These are phyloP conservation scores for Gallinago nigripennis DNA, from an alignment of 2,797 vertebrate genomes.

Conservation along the genomic window DNA sequence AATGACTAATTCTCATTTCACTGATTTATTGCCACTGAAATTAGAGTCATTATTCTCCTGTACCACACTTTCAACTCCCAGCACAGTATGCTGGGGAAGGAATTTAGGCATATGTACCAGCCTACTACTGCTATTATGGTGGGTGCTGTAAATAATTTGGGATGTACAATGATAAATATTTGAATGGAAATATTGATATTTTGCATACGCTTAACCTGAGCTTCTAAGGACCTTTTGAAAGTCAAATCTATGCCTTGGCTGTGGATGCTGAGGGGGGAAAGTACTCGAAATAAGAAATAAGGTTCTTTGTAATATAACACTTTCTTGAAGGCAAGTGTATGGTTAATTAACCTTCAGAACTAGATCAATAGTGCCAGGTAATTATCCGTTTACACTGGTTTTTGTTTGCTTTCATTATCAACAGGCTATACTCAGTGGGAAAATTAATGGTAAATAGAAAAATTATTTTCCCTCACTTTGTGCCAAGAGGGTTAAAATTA, in stretches of 20 bases:
- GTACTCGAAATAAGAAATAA: neutral
- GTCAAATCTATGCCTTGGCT: slow-evolving; percentile 3
- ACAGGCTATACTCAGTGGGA: neutral
- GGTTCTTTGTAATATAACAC: neutral
- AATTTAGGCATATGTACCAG: neutral
- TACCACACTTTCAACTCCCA: neutral
- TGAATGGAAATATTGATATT: neutral
- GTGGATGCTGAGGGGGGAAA: neutral
- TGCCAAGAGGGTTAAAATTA: slow-evolving; percentile 43
- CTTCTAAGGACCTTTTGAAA: slow-evolving; percentile 34
- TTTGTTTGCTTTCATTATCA: slow-evolving; percentile 18
- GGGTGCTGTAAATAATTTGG: slow-evolving; percentile 41
- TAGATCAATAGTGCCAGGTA: neutral
- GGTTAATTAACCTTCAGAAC: slow-evolving; percentile 33
- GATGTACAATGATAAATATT: slow-evolving; percentile 7
- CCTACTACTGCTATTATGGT: neutral
- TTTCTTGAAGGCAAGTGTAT: neutral
- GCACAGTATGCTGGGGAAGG: neutral
- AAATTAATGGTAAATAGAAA: slow-evolving; percentile 46
- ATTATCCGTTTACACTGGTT: neutral
- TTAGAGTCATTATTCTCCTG: neutral
- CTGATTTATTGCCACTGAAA: slow-evolving; percentile 14
- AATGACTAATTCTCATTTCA: slow-evolving; percentile 43
- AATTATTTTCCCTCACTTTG: slow-evolving; percentile 8
- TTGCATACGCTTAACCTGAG: neutral